These are phyloP conservation scores for Achroia grisella DNA, from an alignment of 1,140 invertebrate species.

Conservation along the genomic window DNA sequence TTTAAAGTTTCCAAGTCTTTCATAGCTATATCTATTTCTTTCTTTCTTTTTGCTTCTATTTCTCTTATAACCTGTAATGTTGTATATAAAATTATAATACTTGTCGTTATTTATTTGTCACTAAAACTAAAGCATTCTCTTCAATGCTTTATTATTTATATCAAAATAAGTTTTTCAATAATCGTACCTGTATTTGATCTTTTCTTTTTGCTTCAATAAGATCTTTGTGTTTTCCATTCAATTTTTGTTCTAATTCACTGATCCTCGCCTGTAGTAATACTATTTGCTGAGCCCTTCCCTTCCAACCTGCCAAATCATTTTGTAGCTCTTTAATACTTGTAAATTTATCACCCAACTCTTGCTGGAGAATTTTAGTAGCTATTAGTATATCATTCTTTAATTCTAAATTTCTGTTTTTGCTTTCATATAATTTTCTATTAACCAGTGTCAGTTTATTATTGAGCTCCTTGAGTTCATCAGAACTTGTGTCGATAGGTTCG, in stretches of 20 bases:
- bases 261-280: constrained; percentile 78
- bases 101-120: too few relatives aligned
- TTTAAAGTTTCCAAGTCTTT: constrained; percentile 70
- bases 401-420: constrained; percentile 78
- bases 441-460: constrained; percentile 75
- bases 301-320: constrained; percentile 75
- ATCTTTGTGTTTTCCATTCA: constrained; percentile 63
- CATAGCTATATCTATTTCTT: constrained; percentile 66
- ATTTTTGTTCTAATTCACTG: constrained; percentile 76
- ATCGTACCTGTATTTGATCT: constrained; percentile 46
- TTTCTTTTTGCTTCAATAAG: constrained; percentile 38
- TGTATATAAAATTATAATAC: background rate
- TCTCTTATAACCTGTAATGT: constrained; percentile 65
- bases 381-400: constrained; percentile 78
- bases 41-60: constrained; percentile 74
- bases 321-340: constrained; percentile 68
- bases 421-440: constrained; percentile 79
- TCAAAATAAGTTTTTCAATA: too few relatives aligned
- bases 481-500: constrained; percentile 35
- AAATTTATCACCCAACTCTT: constrained; percentile 79
- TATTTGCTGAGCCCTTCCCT: constrained; percentile 83
- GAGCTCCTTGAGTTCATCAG: constrained; percentile 74
- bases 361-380: constrained; percentile 78
- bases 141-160: too few relatives aligned
- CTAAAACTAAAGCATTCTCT: background rate